Base-by-base conservation (phyloP, 2,888 invertebrate genomes). In the Nudaria mundana region DNA sequence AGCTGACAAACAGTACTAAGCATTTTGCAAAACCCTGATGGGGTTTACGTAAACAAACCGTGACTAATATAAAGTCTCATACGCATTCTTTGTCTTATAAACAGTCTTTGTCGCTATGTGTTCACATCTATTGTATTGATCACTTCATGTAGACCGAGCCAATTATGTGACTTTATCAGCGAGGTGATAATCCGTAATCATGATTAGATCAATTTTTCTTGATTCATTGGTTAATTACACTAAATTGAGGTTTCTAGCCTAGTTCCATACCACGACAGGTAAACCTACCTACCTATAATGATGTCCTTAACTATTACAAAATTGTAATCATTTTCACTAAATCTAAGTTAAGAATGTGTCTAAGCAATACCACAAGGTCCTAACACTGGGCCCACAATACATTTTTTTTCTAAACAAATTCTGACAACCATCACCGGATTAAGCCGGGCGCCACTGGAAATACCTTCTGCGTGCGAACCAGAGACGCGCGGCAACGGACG, bases 51-150 rank as follows among this genome's bases (percentile, higher is more conserved):
- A 76, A 78, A 71, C 69, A 74, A 64, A 66, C 59, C 56, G 71
- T 86, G 86, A 85, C 74, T 86, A 85, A 86, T 79, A 78, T 63
- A 63, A 69, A 71, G 76, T 70, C 69, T 63, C 66, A 64, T 20
- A 33, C 60, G 63, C 64, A 68, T 56, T 65, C 85, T 82, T 83
- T 83, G 81, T 85, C 74, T 42, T 35, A 10, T 26, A 24, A 24
- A 5, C 30, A 5, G 32, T 74, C 78, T 85, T 85, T 85, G 86
- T 86, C 70, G 65, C 60, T 66, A 71, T 56, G 60, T 50, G 59
- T 58, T 52, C 48, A 42, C 47, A 48, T 52, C 24, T 48, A 36
- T 46, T 51, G 46, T 30, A 40, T 37, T 33, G n/a, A 16, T 25
- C 24, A 25, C n/a, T 24, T 60, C 44, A 52, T 47, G n/a, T n/a